Base-by-base conservation (phyloP, 2,113 vertebrate genomes). In the Peromyscus leucopus region DNA sequence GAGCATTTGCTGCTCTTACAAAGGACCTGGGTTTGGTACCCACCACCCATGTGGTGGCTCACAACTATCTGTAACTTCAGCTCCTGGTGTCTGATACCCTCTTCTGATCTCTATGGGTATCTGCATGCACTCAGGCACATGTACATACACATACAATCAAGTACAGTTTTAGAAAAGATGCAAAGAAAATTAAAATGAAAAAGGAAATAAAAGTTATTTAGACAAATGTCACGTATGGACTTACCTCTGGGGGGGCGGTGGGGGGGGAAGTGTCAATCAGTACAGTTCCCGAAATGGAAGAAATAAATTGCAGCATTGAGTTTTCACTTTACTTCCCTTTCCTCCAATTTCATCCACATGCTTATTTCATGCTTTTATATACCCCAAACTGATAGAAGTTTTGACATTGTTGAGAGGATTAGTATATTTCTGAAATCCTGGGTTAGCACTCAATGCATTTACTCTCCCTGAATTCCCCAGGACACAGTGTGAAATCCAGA, bases 271-370 rank as follows among this genome's bases (percentile, higher is more conserved):
- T 1, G 46, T 33, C 65, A 42, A 36, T 61, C 26, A 55, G 63
- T 83, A 55, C n/a, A 90, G 59, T 91, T 82, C 69, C 5, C 51
- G 59, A 96, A 96, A 75, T 89, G 42, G 46, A 76, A 93, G 85
- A 96, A 76, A 51, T 76, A 72, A 86, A 83, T 36, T 46, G 0
- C 24, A 2, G 28, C 46, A 59, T 51, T 6, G 24, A 67, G 36
- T 76, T 83, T 95, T 96, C 15, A 65, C 26, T 10, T 85, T 16
- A 13, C 65, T 8, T 75, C 4, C 85, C 4, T 88, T 71, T 51
- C 22, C 8, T 75, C 21, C 74, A 72, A 7, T 31, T 28, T 89
- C 7, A 55, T 33, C 17, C 78, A n/a, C 85, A 19, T 48, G 21
- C 80, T 61, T 59, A 80, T 78, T 91, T 93, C 59, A 75, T 94